phyloP scores from a whole-genome alignment of 2,888 invertebrate genomes.

The Noctua comes region DNA sequence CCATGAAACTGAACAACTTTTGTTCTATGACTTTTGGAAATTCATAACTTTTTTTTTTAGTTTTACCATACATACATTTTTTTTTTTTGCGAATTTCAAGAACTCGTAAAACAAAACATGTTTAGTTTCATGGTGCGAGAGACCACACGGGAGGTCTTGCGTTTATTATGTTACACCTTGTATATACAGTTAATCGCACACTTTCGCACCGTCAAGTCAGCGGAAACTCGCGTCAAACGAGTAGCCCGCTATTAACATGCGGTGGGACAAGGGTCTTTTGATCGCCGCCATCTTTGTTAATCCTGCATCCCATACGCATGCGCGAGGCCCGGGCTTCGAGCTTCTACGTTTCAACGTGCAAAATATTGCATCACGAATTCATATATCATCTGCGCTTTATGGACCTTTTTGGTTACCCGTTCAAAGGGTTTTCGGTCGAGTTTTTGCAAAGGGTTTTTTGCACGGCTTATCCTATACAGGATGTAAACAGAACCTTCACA shows the following conservation, averaged over 20 bases:
- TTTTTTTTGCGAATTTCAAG: no score
- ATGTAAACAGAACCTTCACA: no score
- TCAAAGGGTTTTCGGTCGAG: neutral
- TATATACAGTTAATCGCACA: no score
- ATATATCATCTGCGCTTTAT: neutral
- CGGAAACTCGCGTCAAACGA: neutral
- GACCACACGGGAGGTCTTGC: no score
- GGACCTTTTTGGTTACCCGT: neutral
- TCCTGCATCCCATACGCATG: slow-evolving; percentile 30
- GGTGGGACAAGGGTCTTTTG: neutral
- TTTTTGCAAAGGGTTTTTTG: neutral
- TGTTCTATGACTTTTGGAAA: no score
- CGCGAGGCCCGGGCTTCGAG: neutral
- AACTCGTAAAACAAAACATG: no score
- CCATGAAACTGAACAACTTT: no score
- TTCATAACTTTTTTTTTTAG: no score
- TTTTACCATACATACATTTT: no score
- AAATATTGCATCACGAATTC: slow-evolving; percentile 1
- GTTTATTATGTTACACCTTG: no score
- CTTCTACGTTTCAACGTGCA: slow-evolving; percentile 19
- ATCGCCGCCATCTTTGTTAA: slow-evolving; percentile 23
- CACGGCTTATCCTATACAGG: no score
- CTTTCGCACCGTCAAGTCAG: neutral
- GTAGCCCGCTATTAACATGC: neutral
- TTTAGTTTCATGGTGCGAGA: no score